Evolutionary conservation across 1,140 invertebrate species (phyloP), one percentile per base, ranked within the genome.

Genomic region (Aphelenchoides fujianensis): DNA sequence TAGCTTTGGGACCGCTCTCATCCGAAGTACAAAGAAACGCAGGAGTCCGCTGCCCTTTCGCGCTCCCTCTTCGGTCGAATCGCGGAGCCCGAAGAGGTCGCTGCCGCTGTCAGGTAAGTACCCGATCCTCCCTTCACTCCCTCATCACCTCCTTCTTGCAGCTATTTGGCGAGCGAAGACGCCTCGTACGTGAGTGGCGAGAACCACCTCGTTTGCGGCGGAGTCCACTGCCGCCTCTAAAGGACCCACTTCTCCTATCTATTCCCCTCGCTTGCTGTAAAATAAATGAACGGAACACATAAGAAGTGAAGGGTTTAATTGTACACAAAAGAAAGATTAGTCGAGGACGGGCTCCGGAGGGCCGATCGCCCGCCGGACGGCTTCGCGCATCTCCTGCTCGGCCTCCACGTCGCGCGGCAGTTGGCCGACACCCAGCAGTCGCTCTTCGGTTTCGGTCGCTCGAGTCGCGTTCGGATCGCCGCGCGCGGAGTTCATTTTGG

Each of bases 71-170:
- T 59, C 19, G 55, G 55, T 7, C 5, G 55, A 19, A 59, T 59
- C 34, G 55, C 27, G 34, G 55, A 59, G 19, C 55, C 55, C 5
- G 23, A 59, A 19, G 55, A 59, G 34, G 55, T 59, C 5, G 55
- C 55, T 7, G 12, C 41, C 12, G 41, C 41, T 12, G 41, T 23
- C 41, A n/a, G n/a, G n/a, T n/a, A n/a, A n/a, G n/a, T n/a, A n/a
- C n/a, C n/a, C n/a, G n/a, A n/a, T n/a, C n/a, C n/a, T n/a, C n/a
- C n/a, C n/a, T n/a, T n/a, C n/a, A n/a, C n/a, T n/a, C n/a, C n/a
- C n/a, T n/a, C n/a, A n/a, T n/a, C n/a, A n/a, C n/a, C n/a, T n/a
- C 23, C 41, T 48, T 48, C 41, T 12, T 16, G 12, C 23, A 16
- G 41, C 41, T 48, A 48, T 48, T 23, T 59, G 5, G 55, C 55